These are phyloP conservation scores for Nothobranchius furzeri DNA, from an alignment of 2,113 vertebrate species.

Conservation along the genomic window DNA sequence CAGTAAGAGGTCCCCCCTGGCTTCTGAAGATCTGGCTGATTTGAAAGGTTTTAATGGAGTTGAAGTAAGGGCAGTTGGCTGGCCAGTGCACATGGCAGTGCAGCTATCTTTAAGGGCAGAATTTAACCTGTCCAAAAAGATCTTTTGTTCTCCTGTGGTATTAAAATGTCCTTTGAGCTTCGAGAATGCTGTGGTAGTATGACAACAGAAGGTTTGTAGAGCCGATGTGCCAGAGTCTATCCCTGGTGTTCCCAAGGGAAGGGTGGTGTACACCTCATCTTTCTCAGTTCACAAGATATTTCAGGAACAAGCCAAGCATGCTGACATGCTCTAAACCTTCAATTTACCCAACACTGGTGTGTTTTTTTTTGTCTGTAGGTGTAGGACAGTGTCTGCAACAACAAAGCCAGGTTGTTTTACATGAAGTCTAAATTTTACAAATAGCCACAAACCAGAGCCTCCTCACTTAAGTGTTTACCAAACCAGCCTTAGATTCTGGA, in stretches of 20 bases:
- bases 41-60: conserved; percentile 67
- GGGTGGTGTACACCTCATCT: not conserved
- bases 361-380: too few species aligned
- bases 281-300: not conserved
- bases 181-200: not conserved
- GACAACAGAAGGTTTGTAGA: not conserved
- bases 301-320: too few species aligned
- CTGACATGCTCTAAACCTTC: too few species aligned
- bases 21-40: conserved; percentile 33
- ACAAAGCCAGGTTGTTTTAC: not conserved
- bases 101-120: conserved; percentile 3
- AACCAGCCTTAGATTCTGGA: not conserved
- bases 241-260: too few species aligned
- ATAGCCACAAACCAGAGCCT: not conserved
- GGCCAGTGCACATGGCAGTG: conserved; percentile 22
- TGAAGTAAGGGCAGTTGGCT: conserved; percentile 58
- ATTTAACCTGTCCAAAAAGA: not conserved
- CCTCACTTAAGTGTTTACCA: not conserved
- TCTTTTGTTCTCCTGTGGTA: not conserved
- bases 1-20: conserved; percentile 42
- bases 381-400: too few species aligned
- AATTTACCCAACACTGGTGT: too few species aligned
- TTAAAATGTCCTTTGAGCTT: not conserved
- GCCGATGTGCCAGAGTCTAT: not conserved
- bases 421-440: not conserved